phyloP scores from a whole-genome alignment of 2,888 invertebrate genomes.

The Blastobasis lacticolella region DNA sequence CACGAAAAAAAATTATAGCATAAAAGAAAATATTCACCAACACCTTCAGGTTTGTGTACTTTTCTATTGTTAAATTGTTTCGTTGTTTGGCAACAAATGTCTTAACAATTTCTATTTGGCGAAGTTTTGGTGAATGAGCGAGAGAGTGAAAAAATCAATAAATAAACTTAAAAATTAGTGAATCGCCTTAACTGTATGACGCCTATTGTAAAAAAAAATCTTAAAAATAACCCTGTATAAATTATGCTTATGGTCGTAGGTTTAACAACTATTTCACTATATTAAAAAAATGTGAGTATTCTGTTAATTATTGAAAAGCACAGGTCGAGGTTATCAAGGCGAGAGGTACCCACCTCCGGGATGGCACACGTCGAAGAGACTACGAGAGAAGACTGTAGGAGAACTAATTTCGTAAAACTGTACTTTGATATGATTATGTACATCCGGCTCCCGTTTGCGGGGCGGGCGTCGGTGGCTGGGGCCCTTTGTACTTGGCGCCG shows the following conservation, averaged over 20 bases:
- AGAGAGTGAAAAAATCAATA: conserved; percentile 10
- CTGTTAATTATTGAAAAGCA: conserved; percentile 58
- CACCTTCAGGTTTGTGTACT: conserved; percentile 3
- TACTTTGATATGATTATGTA: conserved; percentile 68
- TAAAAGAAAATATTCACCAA: conserved; percentile 11
- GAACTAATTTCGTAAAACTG: conserved; percentile 57
- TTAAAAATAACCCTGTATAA: conserved; percentile 72
- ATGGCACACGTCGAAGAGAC: conserved; percentile 65
- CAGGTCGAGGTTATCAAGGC: conserved; percentile 64
- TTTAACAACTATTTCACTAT: conserved; percentile 58
- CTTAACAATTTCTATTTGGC: not conserved
- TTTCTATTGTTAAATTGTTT: not conserved
- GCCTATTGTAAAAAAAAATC: conserved; percentile 36
- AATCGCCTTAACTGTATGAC: conserved; percentile 18
- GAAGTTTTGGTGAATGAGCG: conserved; percentile 1
- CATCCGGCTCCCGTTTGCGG: conserved; percentile 24
- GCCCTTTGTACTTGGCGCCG: no score
- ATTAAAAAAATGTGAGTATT: conserved; percentile 62
- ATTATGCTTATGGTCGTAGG: conserved; percentile 67
- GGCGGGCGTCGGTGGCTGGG: not conserved
- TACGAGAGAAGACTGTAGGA: conserved; percentile 55
- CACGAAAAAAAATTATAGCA: conserved; percentile 13
- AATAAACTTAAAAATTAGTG: conserved; percentile 12
- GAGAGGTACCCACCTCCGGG: conserved; percentile 59
- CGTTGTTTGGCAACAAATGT: not conserved